These are phyloP conservation scores for Drosophila pseudoananassae DNA, from an alignment of 1,140 invertebrate genomes.

Conservation along the genomic window DNA sequence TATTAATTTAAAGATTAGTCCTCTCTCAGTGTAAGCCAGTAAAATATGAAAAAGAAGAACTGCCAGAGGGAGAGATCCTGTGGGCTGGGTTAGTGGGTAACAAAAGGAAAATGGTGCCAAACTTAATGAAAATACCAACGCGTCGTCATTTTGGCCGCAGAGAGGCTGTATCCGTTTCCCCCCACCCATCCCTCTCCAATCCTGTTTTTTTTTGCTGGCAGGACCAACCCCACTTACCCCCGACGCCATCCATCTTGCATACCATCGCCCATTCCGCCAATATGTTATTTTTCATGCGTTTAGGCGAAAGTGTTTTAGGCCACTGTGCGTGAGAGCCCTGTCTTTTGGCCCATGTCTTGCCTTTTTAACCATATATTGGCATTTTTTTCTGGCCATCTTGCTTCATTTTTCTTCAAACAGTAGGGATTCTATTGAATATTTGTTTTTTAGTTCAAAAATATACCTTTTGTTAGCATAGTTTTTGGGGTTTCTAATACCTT, in stretches of 20 bases:
- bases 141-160: conserved; percentile 73
- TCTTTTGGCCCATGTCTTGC: not conserved
- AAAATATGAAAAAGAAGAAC: conserved; percentile 14
- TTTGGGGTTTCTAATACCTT: too few relatives aligned
- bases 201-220: not conserved
- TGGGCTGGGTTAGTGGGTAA: conserved; percentile 18
- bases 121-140: conserved; percentile 79
- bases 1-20: not conserved
- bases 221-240: conserved; percentile 5
- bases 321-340: conserved; percentile 32
- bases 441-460: not conserved
- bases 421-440: not conserved
- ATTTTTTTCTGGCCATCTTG: conserved; percentile 52
- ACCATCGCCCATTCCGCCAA: conserved; percentile 32
- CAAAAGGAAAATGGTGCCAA: conserved; percentile 64
- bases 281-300: conserved; percentile 72
- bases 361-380: conserved; percentile 41
- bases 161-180: conserved; percentile 30
- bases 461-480: not conserved
- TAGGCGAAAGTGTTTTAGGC: conserved; percentile 61
- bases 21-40: not conserved
- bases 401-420: conserved; percentile 11
- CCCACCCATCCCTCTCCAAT: not conserved
- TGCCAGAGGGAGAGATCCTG: conserved; percentile 1
- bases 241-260: conserved; percentile 17